A percentile compares a stretch with the other conserved stretches of the same genome.
phyloP scores from a whole-genome alignment of 2,797 vertebrate species.

The Cyprinodon diabolis region DNA sequence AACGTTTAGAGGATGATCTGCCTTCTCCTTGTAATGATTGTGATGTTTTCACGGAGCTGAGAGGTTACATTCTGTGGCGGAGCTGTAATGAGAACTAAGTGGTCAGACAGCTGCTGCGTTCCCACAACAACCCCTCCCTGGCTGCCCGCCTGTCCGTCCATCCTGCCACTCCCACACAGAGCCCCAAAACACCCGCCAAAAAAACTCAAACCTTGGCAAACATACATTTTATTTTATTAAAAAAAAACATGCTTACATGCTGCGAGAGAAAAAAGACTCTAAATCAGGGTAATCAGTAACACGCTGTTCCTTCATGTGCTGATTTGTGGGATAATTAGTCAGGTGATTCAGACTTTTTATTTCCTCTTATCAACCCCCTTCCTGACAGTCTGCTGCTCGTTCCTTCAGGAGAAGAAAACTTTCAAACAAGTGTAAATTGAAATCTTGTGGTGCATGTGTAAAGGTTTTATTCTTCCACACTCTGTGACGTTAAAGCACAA shows the following conservation, averaged over 20 bases:
- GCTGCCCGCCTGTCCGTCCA: constrained; percentile 56
- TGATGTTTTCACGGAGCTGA: constrained; percentile 12
- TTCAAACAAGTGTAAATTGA: not conserved
- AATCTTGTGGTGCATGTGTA: not conserved
- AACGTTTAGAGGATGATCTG: not conserved
- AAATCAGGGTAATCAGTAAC: constrained; percentile 40
- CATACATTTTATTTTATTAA: constrained; percentile 16
- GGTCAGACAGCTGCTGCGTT: constrained; percentile 70
- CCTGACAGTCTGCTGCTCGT: constrained; percentile 25
- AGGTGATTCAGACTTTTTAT: constrained; percentile 40
- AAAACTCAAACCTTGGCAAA: constrained; percentile 1
- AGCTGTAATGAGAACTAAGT: constrained; percentile 43
- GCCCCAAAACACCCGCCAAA: not conserved
- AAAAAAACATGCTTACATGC: constrained; percentile 17
- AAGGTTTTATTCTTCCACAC: not conserved
- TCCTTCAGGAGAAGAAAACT: constrained; percentile 13
- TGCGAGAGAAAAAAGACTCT: constrained; percentile 20
- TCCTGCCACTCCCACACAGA: constrained; percentile 30
- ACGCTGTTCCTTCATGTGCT: constrained; percentile 29
- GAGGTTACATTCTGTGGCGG: constrained; percentile 39
- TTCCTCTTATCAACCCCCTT: constrained; percentile 32
- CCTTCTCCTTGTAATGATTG: not conserved
- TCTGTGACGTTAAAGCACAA: not conserved
- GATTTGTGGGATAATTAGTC: constrained; percentile 48
- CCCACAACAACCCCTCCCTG: constrained; percentile 76